These are phyloP conservation scores for Lophius americanus DNA, from an alignment of 2,797 vertebrate genomes.

Conservation along the genomic window DNA sequence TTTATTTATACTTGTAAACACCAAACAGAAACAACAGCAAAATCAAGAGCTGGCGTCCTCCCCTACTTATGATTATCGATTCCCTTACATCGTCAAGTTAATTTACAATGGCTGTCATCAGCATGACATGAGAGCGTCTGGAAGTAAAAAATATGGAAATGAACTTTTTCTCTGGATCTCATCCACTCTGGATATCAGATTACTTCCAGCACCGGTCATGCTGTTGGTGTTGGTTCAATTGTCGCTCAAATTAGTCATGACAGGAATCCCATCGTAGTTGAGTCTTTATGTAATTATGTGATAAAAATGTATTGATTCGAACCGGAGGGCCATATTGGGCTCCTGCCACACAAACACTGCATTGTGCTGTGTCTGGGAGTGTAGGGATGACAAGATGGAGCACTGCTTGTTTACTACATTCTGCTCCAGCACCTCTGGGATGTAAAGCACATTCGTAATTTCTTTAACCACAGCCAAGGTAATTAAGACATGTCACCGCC, in stretches of 20 bases:
- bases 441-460: slow-evolving; percentile 72
- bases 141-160: slow-evolving; percentile 72
- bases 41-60: slow-evolving; percentile 77
- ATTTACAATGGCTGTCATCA: slow-evolving; percentile 72
- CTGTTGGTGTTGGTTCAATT: slow-evolving; percentile 54
- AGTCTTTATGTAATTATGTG: slow-evolving; percentile 75
- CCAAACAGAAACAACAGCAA: slow-evolving; percentile 84
- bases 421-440: slow-evolving; percentile 71
- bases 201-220: slow-evolving; percentile 48
- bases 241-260: slow-evolving; percentile 58
- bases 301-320: slow-evolving; percentile 78
- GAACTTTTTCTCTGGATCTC: slow-evolving; percentile 48
- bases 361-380: slow-evolving; percentile 73
- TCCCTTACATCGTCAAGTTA: slow-evolving; percentile 69
- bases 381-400: slow-evolving; percentile 55
- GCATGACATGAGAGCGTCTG: slow-evolving; percentile 55
- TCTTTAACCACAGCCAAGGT: slow-evolving; percentile 55
- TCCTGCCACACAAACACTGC: slow-evolving; percentile 74
- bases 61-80: slow-evolving; percentile 61
- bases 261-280: slow-evolving; percentile 69
- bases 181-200: slow-evolving; percentile 42
- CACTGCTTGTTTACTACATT: slow-evolving; percentile 71
- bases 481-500: slow-evolving; percentile 71
- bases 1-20: slow-evolving; percentile 84
- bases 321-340: slow-evolving; percentile 78